phyloP scores from a whole-genome alignment of 2,888 invertebrate genomes.

The Keiferia lycopersicella region DNA sequence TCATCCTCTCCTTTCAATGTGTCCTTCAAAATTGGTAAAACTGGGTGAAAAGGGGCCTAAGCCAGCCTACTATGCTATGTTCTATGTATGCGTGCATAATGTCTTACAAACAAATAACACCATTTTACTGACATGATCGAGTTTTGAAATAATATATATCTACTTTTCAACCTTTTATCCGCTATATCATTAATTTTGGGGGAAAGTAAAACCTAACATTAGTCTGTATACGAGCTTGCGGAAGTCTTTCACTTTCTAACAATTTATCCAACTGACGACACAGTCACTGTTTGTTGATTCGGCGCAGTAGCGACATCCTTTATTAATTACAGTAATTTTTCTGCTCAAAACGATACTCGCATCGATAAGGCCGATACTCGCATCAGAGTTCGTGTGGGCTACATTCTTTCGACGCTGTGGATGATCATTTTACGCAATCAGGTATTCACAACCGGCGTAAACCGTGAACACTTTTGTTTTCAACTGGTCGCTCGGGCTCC shows the following conservation, averaged over 20 bases:
- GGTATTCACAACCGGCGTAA: conserved; percentile 52
- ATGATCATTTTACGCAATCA: conserved; percentile 48
- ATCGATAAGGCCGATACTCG: conserved; percentile 33
- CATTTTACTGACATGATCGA: too few species aligned
- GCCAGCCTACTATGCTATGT: too few species aligned
- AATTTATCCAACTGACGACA: conserved; percentile 35
- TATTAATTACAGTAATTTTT: conserved; percentile 40
- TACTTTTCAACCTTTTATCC: not conserved
- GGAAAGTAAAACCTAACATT: conserved; percentile 37
- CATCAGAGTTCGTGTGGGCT: conserved; percentile 42
- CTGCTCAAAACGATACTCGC: conserved; percentile 25
- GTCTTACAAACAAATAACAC: too few species aligned
- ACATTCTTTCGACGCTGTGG: conserved; percentile 33
- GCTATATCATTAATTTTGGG: conserved; percentile 29
- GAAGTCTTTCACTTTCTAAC: conserved; percentile 43
- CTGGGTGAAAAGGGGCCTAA: too few species aligned
- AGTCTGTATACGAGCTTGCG: conserved; percentile 25
- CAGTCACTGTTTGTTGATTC: conserved; percentile 27
- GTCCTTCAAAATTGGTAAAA: too few species aligned
- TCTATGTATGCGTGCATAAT: too few species aligned
- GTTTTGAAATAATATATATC: not conserved
- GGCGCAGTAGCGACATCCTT: conserved; percentile 33
- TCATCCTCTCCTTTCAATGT: too few species aligned
- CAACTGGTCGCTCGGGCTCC: conserved; percentile 46
- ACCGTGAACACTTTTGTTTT: conserved; percentile 74